Evolutionary conservation across 2,888 invertebrate genomes (phyloP), one percentile per base, ranked within the genome.

Genomic region (Lasioglossum malachurum): DNA sequence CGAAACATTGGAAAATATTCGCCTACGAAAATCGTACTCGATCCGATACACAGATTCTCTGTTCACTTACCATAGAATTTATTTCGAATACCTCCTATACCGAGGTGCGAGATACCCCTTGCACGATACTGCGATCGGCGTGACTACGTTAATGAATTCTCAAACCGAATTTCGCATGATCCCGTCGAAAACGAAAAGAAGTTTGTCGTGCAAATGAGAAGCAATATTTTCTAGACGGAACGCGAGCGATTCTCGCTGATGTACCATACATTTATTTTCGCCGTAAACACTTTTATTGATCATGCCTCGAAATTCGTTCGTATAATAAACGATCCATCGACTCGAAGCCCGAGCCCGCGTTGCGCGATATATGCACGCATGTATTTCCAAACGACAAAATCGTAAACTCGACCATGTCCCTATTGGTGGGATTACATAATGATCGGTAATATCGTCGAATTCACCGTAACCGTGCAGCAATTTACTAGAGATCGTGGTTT

Each of bases 71-170:
- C 87, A 87, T 88, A 60, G 76, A 87, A 86, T 79, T 83, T 38
- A 38, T 86, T 80, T 44, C 3, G 72, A 86, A 82, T 60, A 80
- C 35, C 74, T 83, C 31, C 72, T 82, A 67, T 78, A 60, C 73
- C 44, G 72, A 88, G 73, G 57, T 73, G 71, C 72, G 35, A 75
- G 53, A 82, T 75, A 5, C 83, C 75, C 77, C 83, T 83, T 84
- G 84, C 87, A 88, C 83, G 84, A 86, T 77, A 87, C 86, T 84
- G 75, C 46, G 77, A 82, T 74, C 69, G 80, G 73, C 71, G 67
- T 69, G 80, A 92, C 91, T 87, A 88, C 89, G 86, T 57, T 81
- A 85, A 88, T 92, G 78, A 89, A 88, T 78, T 74, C 71, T 57
- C 73, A 74, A 60, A n/a, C 44, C 31, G 60, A 46, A 38, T 71